Evolutionary conservation across 2,113 vertebrate genomes (phyloP).

Genomic region (Myocastor coypus): DNA sequence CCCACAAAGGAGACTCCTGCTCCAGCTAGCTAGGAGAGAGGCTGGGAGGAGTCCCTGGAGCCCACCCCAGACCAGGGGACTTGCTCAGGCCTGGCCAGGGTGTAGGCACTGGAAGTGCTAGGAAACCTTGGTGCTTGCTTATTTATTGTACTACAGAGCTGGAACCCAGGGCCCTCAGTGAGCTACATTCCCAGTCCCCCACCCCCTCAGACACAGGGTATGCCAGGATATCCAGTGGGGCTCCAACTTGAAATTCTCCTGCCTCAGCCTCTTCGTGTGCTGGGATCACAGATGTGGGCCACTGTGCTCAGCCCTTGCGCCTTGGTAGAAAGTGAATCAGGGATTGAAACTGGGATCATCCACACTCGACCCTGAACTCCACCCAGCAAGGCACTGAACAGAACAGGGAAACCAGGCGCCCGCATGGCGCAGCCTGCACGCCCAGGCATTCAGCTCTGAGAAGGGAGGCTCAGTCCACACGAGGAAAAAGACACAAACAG

Average conservation of each 20-base stretch:
- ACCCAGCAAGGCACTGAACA: background rate
- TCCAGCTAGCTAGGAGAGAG: background rate
- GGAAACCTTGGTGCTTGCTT: background rate
- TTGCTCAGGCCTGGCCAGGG: background rate
- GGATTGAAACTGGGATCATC: background rate
- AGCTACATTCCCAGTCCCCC: background rate
- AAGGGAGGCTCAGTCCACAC: background rate
- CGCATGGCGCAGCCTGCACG: background rate
- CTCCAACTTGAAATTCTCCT: background rate
- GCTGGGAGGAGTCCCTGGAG: background rate
- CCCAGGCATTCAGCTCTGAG: background rate
- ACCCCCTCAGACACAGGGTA: background rate
- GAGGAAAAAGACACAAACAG: background rate
- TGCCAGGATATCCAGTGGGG: background rate
- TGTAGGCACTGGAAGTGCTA: rapidly evolving
- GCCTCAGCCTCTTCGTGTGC: background rate
- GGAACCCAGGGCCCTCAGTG: background rate
- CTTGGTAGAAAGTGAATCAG: background rate
- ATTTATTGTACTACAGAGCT: background rate
- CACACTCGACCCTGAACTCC: background rate
- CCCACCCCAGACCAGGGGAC: background rate
- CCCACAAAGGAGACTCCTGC: background rate
- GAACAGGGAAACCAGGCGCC: background rate
- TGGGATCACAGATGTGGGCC: background rate
- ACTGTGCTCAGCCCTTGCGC: background rate